Percentiles rank a stretch among this genome's conserved stretches.
Evolutionary conservation across 2,797 vertebrate species (phyloP).

Genomic region (Myiotriccus ornatus): DNA sequence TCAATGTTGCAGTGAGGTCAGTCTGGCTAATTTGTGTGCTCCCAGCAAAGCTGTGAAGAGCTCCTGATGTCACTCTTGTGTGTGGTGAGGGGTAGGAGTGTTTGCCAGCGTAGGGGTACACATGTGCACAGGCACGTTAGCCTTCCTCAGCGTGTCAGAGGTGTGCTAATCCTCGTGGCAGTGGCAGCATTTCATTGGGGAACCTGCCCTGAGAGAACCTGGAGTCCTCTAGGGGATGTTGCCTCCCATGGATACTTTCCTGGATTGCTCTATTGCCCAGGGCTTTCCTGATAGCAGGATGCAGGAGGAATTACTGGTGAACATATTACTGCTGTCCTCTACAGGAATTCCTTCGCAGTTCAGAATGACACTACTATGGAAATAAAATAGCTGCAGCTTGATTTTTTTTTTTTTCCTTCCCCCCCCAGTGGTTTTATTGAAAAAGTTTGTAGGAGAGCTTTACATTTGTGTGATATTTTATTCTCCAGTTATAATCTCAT

Average conservation of each 20-base stretch:
- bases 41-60: rapidly evolving
- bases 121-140: rapidly evolving
- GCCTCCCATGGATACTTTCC: not conserved
- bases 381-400: not conserved
- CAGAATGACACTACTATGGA: not conserved
- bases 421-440: not conserved
- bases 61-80: not conserved
- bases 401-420: not conserved
- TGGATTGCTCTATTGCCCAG: not conserved
- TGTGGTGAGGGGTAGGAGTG: not conserved
- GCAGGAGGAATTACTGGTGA: not conserved
- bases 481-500: not conserved
- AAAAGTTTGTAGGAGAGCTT: not conserved
- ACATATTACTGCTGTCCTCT: not conserved
- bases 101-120: not conserved
- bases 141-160: not conserved
- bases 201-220: not conserved
- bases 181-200: not conserved
- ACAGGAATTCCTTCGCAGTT: not conserved
- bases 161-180: not conserved
- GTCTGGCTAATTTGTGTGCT: not conserved
- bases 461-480: not conserved
- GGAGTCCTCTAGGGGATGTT: not conserved
- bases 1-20: not conserved
- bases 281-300: not conserved